These are phyloP conservation scores for Garra rufa DNA, from an alignment of 2,113 vertebrate genomes.

Conservation along the genomic window DNA sequence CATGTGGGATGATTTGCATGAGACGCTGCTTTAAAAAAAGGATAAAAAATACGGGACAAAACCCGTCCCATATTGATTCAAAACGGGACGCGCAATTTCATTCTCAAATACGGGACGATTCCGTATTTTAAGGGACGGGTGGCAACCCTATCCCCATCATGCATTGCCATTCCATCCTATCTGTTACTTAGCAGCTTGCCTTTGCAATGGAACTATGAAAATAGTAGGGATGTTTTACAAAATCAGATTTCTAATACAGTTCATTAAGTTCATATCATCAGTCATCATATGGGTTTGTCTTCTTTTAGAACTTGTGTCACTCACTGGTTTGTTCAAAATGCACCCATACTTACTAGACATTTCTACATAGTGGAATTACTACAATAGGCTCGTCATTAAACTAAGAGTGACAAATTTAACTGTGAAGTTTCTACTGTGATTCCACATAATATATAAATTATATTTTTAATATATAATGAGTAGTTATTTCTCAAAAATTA, in stretches of 20 bases:
- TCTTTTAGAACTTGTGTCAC: not conserved
- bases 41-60: too few relatives aligned
- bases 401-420: not conserved
- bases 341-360: not conserved
- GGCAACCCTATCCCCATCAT: constrained; percentile 13
- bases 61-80: too few relatives aligned
- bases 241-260: not conserved
- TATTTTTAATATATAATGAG: too few relatives aligned
- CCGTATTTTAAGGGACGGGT: too few relatives aligned
- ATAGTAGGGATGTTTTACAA: not conserved
- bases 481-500: not conserved
- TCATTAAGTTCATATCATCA: not conserved
- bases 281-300: not conserved
- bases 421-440: not conserved
- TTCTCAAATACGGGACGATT: too few relatives aligned
- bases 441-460: not conserved
- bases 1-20: too few relatives aligned
- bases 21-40: too few relatives aligned
- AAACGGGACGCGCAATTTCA: too few relatives aligned
- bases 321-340: not conserved
- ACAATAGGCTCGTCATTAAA: not conserved
- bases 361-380: not conserved
- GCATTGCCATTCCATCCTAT: not conserved
- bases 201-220: constrained; percentile 3
- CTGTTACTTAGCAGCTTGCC: not conserved